Conservation (phyloP, 2,888 invertebrate genomes). For the Pyrrhosoma nymphula region DNA sequence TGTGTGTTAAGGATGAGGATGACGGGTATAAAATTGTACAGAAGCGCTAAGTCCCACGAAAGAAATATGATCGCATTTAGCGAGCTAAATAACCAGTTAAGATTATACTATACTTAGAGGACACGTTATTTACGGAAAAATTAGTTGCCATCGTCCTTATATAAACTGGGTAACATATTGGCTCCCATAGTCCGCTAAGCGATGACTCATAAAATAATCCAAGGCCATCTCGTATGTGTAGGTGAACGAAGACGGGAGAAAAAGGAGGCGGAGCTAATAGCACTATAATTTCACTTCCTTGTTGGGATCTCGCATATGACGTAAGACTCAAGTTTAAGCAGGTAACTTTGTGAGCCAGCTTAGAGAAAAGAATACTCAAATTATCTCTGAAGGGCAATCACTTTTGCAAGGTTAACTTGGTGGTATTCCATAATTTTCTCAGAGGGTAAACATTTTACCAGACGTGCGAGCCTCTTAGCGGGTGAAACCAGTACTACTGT, state of each 20-base stretch:
- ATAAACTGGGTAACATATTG: background rate
- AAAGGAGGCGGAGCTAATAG: slow-evolving; percentile 1
- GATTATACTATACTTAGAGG: no score
- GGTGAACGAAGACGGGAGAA: background rate
- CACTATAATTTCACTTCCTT: background rate
- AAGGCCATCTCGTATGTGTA: background rate
- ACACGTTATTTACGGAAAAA: no score
- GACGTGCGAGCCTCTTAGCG: no score
- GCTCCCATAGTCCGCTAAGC: background rate
- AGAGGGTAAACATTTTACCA: no score
- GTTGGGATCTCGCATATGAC: background rate
- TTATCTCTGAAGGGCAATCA: background rate
- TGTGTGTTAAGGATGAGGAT: no score
- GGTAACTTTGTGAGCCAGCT: background rate
- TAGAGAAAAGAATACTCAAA: background rate
- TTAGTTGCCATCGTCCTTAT: background rate
- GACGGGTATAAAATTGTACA: no score
- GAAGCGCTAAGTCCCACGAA: no score
- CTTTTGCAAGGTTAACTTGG: no score
- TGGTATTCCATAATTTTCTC: no score
- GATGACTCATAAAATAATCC: background rate
- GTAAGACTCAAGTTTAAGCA: background rate
- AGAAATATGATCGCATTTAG: no score
- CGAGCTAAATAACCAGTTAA: no score
- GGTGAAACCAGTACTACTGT: no score